phyloP scores from a whole-genome alignment of 2,113 vertebrate genomes.

The Paralichthys olivaceus region DNA sequence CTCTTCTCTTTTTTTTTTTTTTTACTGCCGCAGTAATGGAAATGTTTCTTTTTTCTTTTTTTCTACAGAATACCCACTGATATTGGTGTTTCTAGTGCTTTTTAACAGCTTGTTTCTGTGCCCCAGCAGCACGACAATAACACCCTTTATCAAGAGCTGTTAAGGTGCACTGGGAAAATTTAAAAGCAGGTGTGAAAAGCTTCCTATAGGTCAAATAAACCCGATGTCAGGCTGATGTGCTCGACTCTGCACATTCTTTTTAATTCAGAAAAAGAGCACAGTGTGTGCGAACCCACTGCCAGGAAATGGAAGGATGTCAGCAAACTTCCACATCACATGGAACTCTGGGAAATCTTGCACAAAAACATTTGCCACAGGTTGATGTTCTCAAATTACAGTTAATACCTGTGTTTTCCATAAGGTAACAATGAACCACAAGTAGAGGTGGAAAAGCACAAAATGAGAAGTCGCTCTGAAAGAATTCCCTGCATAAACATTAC shows the following conservation, averaged over 20 bases:
- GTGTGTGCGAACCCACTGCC: not conserved
- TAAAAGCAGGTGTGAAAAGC: constrained; percentile 72
- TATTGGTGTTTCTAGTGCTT: constrained; percentile 54
- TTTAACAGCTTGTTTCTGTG: constrained; percentile 66
- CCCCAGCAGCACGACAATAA: constrained; percentile 46
- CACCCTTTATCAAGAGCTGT: constrained; percentile 67
- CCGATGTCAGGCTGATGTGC: constrained; percentile 31
- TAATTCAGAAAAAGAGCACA: constrained; percentile 1
- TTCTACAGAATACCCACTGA: constrained; percentile 26
- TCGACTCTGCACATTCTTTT: constrained; percentile 27
- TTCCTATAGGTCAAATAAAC: constrained; percentile 66
- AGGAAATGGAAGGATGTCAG: constrained; percentile 2
- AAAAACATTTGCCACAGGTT: not conserved
- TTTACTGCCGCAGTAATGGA: constrained; percentile 41
- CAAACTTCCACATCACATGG: not conserved
- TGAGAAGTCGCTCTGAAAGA: constrained; percentile 31
- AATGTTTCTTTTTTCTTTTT: constrained; percentile 43
- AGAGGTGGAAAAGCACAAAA: constrained; percentile 9
- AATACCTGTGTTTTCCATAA: not conserved
- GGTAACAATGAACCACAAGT: not conserved
- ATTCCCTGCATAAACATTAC: constrained; percentile 4
- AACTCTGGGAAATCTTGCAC: not conserved
- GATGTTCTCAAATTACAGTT: not conserved
- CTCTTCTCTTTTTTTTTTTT: not conserved
- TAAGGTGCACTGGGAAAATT: constrained; percentile 64